Percentiles rank a stretch among this genome's conserved stretches.
These are phyloP conservation scores for Leuciscus idus DNA, from an alignment of 2,113 vertebrate species.

Conservation along the genomic window DNA sequence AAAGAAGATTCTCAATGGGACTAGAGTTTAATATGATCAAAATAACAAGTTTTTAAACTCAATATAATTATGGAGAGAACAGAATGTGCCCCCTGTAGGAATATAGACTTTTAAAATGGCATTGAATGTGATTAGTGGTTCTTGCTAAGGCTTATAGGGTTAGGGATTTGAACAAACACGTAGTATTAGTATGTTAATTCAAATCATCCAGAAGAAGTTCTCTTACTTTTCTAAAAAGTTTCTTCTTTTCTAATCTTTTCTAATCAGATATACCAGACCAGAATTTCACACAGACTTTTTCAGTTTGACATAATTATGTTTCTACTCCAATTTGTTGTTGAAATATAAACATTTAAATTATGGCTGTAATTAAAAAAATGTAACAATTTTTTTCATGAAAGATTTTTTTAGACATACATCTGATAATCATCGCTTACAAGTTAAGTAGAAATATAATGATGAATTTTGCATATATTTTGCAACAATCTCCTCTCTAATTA, in stretches of 20 bases:
- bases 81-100: neutral
- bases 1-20: conserved; percentile 5
- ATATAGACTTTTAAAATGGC: neutral
- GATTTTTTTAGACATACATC: too few species aligned
- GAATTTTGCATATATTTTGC: too few species aligned
- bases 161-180: neutral
- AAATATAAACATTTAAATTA: too few species aligned
- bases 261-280: too few species aligned
- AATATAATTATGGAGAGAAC: neutral
- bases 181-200: neutral
- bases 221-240: neutral
- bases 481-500: too few species aligned
- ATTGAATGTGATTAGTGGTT: neutral
- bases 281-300: too few species aligned
- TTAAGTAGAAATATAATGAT: too few species aligned
- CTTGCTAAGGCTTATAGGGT: neutral
- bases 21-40: conserved; percentile 19
- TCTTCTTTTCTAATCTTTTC: neutral
- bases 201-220: neutral
- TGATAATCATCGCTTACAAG: too few species aligned
- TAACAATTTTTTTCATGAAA: too few species aligned
- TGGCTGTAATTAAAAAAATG: too few species aligned
- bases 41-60: conserved; percentile 10
- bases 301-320: too few species aligned
- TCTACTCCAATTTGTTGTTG: too few species aligned